Conservation (phyloP, 2,113 vertebrate genomes). For the Phaetusa simplex region DNA sequence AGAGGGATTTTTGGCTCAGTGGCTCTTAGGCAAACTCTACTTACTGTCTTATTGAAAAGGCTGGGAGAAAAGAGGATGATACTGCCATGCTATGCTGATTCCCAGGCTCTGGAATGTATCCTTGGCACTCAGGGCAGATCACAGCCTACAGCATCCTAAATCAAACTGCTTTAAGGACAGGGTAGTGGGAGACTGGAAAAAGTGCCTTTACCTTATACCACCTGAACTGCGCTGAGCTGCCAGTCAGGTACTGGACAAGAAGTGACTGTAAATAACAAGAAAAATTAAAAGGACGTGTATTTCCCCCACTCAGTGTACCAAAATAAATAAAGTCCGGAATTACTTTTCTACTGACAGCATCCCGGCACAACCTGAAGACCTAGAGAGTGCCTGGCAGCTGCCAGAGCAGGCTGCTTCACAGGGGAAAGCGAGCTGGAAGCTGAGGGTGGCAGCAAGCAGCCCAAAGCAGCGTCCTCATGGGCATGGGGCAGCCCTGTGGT, state of each 20-base stretch:
- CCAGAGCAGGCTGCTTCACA: neutral
- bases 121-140: neutral
- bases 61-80: neutral
- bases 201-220: neutral
- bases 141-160: neutral
- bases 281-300: neutral
- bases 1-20: neutral
- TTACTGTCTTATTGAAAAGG: neutral
- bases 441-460: neutral
- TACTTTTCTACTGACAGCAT: neutral
- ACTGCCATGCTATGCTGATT: neutral
- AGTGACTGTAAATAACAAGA: neutral
- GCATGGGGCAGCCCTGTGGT: rapidly evolving
- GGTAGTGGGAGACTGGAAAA: neutral
- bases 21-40: neutral
- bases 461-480: neutral
- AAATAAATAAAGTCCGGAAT: neutral
- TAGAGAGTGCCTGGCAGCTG: neutral
- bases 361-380: neutral
- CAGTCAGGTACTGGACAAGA: neutral
- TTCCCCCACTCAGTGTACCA: neutral
- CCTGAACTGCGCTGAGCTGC: neutral
- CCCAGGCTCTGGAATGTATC: neutral
- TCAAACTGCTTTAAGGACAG: neutral
- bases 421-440: neutral